Percentiles rank a stretch among this genome's conserved stretches.
Evolutionary conservation across 2,888 invertebrate species (phyloP).

Genomic region (Invenusta paracnida): DNA sequence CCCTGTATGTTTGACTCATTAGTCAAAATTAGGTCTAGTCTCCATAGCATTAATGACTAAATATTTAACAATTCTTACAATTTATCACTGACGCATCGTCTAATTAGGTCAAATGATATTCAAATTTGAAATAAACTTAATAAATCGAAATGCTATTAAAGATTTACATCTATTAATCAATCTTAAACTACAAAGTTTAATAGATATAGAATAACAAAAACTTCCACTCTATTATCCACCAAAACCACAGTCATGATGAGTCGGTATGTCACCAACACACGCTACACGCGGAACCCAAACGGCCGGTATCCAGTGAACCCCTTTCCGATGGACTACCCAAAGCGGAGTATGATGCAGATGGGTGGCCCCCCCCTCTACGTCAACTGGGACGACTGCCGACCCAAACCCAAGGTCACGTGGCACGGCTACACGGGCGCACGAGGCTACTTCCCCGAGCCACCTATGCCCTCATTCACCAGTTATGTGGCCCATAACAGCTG

Average conservation of each 20-base stretch:
- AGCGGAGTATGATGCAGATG: neutral
- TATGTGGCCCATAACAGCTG: conserved; percentile 33
- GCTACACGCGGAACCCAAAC: neutral
- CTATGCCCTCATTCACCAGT: conserved; percentile 19
- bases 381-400: neutral
- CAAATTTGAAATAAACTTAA: too few relatives aligned
- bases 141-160: too few relatives aligned
- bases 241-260: neutral
- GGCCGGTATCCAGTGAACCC: conserved; percentile 2
- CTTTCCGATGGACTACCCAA: neutral
- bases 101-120: too few relatives aligned
- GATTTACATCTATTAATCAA: too few relatives aligned
- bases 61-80: too few relatives aligned
- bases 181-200: too few relatives aligned
- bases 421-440: conserved; percentile 41
- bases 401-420: conserved; percentile 2
- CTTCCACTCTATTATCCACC: too few relatives aligned
- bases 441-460: conserved; percentile 39
- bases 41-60: too few relatives aligned
- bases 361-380: neutral
- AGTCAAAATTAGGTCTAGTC: too few relatives aligned
- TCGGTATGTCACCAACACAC: neutral
- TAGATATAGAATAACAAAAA: too few relatives aligned
- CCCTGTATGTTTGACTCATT: too few relatives aligned
- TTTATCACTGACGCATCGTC: too few relatives aligned